Evolutionary conservation across 2,113 vertebrate genomes (phyloP).

Genomic region (Butorides virescens): DNA sequence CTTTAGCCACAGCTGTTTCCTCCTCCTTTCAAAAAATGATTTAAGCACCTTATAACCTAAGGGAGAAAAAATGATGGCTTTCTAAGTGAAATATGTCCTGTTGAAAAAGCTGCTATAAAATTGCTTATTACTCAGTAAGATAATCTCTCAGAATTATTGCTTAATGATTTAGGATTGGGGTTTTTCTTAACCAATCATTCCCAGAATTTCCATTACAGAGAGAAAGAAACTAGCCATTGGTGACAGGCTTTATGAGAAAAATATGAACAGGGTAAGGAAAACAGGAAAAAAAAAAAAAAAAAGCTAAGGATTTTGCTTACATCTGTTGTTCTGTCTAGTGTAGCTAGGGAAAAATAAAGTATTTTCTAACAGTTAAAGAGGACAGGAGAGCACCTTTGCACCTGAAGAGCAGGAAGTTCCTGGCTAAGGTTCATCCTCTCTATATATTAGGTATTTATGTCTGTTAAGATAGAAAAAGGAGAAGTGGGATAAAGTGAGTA

Average conservation of each 20-base stretch:
- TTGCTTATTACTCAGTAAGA: constrained; percentile 45
- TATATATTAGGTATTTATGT: neutral
- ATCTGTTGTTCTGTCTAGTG: neutral
- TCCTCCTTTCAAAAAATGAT: constrained; percentile 70
- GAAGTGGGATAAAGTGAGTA: fast-evolving
- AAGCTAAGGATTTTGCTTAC: neutral
- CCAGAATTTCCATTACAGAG: constrained; percentile 52
- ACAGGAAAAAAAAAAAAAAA: neutral
- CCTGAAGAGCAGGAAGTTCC: neutral
- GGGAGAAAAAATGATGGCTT: constrained; percentile 28
- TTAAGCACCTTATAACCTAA: constrained; percentile 68
- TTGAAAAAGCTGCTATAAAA: constrained; percentile 58
- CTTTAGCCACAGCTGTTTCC: constrained; percentile 74
- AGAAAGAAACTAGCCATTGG: neutral
- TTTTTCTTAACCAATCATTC: constrained; percentile 36
- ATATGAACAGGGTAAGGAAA: neutral
- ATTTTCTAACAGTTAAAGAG: neutral
- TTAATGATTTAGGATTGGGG: constrained; percentile 51
- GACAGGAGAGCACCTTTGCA: neutral
- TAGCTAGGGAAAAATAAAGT: neutral
- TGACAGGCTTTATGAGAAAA: constrained; percentile 43
- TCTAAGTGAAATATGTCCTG: constrained; percentile 64
- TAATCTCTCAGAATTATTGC: constrained; percentile 61
- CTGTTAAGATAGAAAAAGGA: neutral
- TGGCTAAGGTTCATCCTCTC: neutral